Conservation (phyloP, 2,797 vertebrate species). For the Yasuhikotakia modesta region DNA sequence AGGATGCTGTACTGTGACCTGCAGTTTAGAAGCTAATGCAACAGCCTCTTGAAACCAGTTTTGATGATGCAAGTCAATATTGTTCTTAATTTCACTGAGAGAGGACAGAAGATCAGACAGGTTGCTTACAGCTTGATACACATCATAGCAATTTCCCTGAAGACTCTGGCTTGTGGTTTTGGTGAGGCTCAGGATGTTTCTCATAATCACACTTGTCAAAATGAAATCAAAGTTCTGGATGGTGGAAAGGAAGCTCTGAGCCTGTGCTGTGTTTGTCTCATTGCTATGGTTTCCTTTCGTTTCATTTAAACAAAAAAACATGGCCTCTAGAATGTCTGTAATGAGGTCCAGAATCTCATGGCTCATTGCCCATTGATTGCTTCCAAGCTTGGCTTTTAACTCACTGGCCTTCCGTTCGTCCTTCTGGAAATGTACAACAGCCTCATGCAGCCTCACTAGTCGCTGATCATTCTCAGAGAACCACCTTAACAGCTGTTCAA, state of each 20-base stretch:
- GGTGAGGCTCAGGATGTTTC: constrained; percentile 72
- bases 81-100: constrained; percentile 66
- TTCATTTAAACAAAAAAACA: constrained; percentile 74
- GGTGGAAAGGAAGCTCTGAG: constrained; percentile 64
- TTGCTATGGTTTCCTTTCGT: constrained; percentile 64
- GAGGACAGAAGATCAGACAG: constrained; percentile 70
- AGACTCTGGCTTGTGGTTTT: constrained; percentile 74
- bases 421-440: constrained; percentile 67
- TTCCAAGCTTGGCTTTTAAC: constrained; percentile 73
- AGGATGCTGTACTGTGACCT: constrained; percentile 70
- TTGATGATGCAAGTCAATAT: constrained; percentile 74
- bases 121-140: constrained; percentile 71
- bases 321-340: constrained; percentile 70
- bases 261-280: constrained; percentile 64
- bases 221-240: constrained; percentile 80
- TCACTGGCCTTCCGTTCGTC: constrained; percentile 75
- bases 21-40: constrained; percentile 69
- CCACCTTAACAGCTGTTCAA: constrained; percentile 73
- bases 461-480: constrained; percentile 72
- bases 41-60: constrained; percentile 79
- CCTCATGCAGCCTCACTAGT: constrained; percentile 74
- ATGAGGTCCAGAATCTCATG: constrained; percentile 77
- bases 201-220: constrained; percentile 74
- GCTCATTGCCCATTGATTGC: constrained; percentile 76
- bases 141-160: constrained; percentile 77